Evolutionary conservation across 2,113 vertebrate genomes (phyloP).

Genomic region (Bothrops jararaca): DNA sequence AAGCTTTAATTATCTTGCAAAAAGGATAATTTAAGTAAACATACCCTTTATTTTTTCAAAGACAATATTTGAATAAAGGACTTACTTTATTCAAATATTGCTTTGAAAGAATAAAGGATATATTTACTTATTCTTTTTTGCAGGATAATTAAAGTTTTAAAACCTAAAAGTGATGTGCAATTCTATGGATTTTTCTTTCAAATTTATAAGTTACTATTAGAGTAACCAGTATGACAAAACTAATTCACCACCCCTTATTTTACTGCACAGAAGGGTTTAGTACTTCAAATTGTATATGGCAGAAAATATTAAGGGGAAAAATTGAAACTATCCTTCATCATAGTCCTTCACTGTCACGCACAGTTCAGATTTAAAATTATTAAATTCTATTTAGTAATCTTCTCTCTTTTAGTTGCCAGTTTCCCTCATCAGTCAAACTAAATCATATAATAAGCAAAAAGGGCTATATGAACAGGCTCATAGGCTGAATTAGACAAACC

Average conservation of each 20-base stretch:
- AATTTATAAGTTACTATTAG: not conserved
- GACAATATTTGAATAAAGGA: not conserved
- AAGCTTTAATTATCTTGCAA: not conserved
- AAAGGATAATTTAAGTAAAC: not conserved
- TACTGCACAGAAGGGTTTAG: not conserved
- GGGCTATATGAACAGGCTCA: conserved; percentile 45
- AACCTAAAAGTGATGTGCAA: not conserved
- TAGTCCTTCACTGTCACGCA: not conserved
- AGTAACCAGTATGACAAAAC: not conserved
- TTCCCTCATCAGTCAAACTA: conserved; percentile 43
- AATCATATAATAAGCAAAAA: conserved; percentile 43
- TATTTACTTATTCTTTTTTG: not conserved
- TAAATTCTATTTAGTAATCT: not conserved
- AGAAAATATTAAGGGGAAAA: not conserved
- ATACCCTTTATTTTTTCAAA: not conserved
- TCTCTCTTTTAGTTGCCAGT: not conserved
- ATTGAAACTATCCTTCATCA: not conserved
- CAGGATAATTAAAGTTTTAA: not conserved
- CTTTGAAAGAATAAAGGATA: not conserved
- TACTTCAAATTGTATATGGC: not conserved
- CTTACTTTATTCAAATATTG: not conserved
- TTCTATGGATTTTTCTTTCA: not conserved
- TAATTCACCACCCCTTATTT: not conserved
- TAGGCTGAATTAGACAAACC: conserved; percentile 69
- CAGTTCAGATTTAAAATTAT: not conserved